A percentile compares a stretch with the other conserved stretches of the same genome.
Evolutionary conservation across 2,113 vertebrate species (phyloP).

Genomic region (Corythornis madagascariensis): DNA sequence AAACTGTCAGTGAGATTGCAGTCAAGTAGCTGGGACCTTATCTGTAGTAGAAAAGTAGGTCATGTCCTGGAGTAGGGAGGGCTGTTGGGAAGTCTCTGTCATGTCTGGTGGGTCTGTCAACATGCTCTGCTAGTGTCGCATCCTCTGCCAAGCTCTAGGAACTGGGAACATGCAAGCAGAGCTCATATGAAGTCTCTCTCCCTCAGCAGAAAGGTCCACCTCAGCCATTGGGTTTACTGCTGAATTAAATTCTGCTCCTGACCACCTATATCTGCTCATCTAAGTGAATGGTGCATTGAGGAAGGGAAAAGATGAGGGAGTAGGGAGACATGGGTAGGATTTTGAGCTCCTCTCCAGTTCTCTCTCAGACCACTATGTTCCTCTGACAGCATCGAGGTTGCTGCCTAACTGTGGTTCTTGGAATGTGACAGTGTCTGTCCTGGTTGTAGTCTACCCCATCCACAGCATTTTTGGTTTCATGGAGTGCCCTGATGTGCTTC

Average conservation of each 20-base stretch:
- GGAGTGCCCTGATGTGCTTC: not conserved
- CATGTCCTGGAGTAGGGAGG: not conserved
- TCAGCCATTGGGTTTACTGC: not conserved
- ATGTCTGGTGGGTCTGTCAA: not conserved
- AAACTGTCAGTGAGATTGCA: not conserved
- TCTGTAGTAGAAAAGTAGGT: not conserved
- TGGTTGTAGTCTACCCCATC: not conserved
- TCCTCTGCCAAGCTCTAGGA: not conserved
- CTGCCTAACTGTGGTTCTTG: not conserved
- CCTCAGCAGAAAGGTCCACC: not conserved
- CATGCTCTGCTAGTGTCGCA: not conserved
- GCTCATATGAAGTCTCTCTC: not conserved
- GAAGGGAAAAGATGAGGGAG: not conserved
- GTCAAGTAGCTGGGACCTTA: slow-evolving; percentile 47
- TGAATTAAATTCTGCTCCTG: not conserved
- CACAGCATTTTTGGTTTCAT: not conserved
- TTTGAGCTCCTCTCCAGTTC: not conserved
- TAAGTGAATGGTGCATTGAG: not conserved
- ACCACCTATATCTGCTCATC: not conserved
- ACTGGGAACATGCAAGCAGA: not conserved
- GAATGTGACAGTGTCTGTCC: not conserved
- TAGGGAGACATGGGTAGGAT: not conserved
- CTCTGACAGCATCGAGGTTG: not conserved
- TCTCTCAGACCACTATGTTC: not conserved
- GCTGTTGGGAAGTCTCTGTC: not conserved